Evolutionary conservation across 2,797 vertebrate species (phyloP).

Genomic region (Varecia variegata): DNA sequence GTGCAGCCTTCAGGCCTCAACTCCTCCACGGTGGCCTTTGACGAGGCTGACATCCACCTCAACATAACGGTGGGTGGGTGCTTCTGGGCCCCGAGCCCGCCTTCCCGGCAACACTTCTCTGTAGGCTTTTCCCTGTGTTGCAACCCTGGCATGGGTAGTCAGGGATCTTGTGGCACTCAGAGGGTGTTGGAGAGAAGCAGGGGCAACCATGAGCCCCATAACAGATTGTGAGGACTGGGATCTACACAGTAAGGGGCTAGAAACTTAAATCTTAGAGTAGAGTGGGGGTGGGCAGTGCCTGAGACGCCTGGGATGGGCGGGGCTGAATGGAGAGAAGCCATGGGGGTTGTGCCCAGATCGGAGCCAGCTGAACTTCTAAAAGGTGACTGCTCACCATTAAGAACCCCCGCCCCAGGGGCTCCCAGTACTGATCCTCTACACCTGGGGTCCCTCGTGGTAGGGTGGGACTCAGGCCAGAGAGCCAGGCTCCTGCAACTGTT

Average conservation of each 20-base stretch:
- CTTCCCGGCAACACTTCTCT: not conserved
- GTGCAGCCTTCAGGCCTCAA: slow-evolving; percentile 87
- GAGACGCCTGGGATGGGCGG: not conserved
- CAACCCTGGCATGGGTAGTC: no score
- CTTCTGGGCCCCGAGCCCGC: not conserved
- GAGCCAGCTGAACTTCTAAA: not conserved
- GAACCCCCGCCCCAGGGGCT: no score
- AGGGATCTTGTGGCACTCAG: not conserved
- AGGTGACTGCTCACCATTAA: not conserved
- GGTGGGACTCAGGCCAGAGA: not conserved
- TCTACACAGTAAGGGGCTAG: not conserved
- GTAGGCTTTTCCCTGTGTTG: not conserved
- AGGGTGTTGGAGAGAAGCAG: not conserved
- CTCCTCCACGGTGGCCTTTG: slow-evolving; percentile 86
- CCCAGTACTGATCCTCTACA: not conserved
- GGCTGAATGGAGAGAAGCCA: not conserved
- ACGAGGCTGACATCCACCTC: slow-evolving; percentile 76
- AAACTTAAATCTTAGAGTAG: not conserved
- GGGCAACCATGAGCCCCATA: not conserved
- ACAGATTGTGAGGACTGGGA: not conserved
- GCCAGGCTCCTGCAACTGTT: not conserved
- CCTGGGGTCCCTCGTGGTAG: not conserved
- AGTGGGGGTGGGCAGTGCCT: not conserved
- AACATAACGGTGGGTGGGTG: slow-evolving; percentile 89
- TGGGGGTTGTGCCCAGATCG: not conserved